These are phyloP conservation scores for Cyrtorhinus lividipennis DNA, from an alignment of 1,140 invertebrate genomes.

Conservation along the genomic window DNA sequence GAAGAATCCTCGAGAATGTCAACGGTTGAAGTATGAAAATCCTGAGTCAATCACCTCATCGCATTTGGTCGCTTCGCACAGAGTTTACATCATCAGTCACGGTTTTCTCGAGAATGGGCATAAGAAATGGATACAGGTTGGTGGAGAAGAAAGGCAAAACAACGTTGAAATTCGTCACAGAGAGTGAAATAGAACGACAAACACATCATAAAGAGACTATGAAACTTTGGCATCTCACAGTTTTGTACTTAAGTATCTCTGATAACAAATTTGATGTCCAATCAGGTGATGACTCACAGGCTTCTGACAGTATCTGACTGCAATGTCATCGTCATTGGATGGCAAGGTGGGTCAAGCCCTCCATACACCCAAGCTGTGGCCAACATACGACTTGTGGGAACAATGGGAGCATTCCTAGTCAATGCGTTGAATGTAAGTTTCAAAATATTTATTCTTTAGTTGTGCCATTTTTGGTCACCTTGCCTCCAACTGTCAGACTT, in stretches of 20 bases:
- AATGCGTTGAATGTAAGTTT: conserved; percentile 34
- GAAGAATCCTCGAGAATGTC: conserved; percentile 36
- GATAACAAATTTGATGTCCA: too few relatives aligned
- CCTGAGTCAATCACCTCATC: conserved; percentile 40
- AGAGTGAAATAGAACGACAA: too few relatives aligned
- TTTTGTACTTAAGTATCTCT: too few relatives aligned
- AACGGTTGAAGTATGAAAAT: conserved; percentile 46
- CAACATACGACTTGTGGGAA: conserved; percentile 73
- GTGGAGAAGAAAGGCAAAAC: too few relatives aligned
- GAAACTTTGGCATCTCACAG: too few relatives aligned
- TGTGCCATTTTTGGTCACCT: conserved; percentile 10
- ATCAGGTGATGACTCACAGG: conserved; percentile 43
- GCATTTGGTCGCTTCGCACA: conserved; percentile 41
- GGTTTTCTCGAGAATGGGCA: conserved; percentile 72
- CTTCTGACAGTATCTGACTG: conserved; percentile 48
- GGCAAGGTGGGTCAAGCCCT: conserved; percentile 66
- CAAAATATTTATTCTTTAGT: too few relatives aligned
- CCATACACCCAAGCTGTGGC: conserved; percentile 82
- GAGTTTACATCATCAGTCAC: conserved; percentile 63
- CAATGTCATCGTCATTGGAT: conserved; percentile 68
- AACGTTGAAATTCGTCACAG: too few relatives aligned
- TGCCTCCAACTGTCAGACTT: too few relatives aligned
- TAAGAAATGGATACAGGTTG: conserved; percentile 54
- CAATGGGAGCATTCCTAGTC: conserved; percentile 61
- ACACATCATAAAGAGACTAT: too few relatives aligned